Conservation (phyloP, 2,797 vertebrate genomes). For the Podargus strigoides region DNA sequence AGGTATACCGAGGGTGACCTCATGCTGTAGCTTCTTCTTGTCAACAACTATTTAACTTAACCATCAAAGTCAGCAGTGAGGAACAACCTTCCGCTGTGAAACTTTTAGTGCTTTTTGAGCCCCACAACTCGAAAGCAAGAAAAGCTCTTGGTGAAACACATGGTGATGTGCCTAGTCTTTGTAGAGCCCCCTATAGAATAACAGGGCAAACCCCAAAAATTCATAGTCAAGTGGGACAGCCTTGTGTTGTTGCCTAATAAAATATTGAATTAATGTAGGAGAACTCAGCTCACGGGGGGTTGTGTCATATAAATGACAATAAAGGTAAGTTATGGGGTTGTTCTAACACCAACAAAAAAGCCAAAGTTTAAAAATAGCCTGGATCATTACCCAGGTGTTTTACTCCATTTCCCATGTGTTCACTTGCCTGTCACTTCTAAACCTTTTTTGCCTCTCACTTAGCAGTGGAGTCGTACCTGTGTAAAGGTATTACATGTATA, state of each 20-base stretch:
- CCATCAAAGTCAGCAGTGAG: background rate
- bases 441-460: background rate
- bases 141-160: background rate
- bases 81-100: background rate
- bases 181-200: background rate
- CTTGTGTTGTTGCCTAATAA: background rate
- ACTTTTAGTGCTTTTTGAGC: background rate
- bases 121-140: background rate
- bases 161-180: background rate
- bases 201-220: background rate
- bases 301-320: background rate
- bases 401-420: background rate
- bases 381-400: background rate
- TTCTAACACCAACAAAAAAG: background rate
- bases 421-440: background rate
- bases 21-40: background rate
- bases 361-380: background rate
- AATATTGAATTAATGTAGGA: background rate
- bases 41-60: background rate
- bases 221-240: background rate
- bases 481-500: background rate
- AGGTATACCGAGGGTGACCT: background rate
- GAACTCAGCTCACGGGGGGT: background rate
- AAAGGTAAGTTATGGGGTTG: background rate
- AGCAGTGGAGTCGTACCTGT: background rate